Base-by-base conservation (phyloP, 1,140 invertebrate genomes). In the Prorops nasuta region DNA sequence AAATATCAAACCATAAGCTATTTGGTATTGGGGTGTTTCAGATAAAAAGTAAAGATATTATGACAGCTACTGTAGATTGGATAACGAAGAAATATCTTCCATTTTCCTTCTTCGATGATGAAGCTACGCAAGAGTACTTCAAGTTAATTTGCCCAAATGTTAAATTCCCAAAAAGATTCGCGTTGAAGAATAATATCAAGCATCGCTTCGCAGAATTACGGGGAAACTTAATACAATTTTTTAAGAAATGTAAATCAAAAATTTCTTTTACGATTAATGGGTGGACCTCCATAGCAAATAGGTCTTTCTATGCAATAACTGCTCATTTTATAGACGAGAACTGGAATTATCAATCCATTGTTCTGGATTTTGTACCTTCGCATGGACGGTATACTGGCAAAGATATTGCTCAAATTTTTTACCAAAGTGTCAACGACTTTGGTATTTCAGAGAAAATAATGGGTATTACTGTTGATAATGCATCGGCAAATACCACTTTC, bases 41-140 rank as follows among this genome's bases (percentile, higher is more conserved):
- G n/a, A n/a, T n/a, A n/a, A n/a, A n/a, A n/a, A n/a, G n/a, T n/a
- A n/a, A n/a, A n/a, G n/a, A n/a, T n/a, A n/a, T n/a, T n/a, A n/a
- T n/a, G n/a, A n/a, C n/a, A n/a, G n/a, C n/a, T n/a, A n/a, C n/a
- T n/a, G n/a, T n/a, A n/a, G n/a, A n/a, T n/a, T n/a, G n/a, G n/a
- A n/a, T n/a, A n/a, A n/a, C n/a, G n/a, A n/a, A n/a, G n/a, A 34
- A n/a, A n/a, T n/a, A n/a, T n/a, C n/a, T n/a, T n/a, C n/a, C n/a
- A n/a, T n/a, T n/a, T n/a, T n/a, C n/a, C 17, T 52, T 47, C 36
- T 52, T 52, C 32, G 44, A 52, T 24, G 50, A 52, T 41, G n/a
- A 46, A 3, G 15, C 6, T 1, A 49, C 46, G 10, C 7, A 40
- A 31, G 28, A 31, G 12, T 19, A 40, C 2, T 41, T 49, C 12